Base-by-base conservation (phyloP, 2,797 vertebrate genomes). In the Pipistrellus pygmaeus region DNA sequence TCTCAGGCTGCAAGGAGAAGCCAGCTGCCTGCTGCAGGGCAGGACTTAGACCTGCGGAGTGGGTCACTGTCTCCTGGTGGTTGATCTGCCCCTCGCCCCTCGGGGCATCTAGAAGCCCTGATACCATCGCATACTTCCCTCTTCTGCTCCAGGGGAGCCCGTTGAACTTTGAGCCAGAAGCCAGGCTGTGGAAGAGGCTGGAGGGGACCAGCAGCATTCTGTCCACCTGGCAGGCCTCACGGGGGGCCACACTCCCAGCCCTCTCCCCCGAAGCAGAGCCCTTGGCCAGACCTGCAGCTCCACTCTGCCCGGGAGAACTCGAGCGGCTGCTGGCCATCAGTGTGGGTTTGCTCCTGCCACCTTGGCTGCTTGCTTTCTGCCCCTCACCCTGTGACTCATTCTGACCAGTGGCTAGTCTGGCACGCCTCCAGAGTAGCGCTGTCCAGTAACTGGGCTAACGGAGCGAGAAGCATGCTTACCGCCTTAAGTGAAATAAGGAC, bases 361-460 rank as follows among this genome's bases (percentile, higher is more conserved):
- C 68, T 66, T 62, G 68, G 41, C 53, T 91, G 21, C 91, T 84
- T 66, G 38, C 62, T 89, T 60, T 13, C 53, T 85, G 82, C 96
- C 81, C 77, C 64, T 90, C 41, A 93, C 81, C 86, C 85, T 69
- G 84, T 87, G 84, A 93, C 81, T 95, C 68, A 23, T 94, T 90
- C 82, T 76, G 91, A 94, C 87, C 92, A 91, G 82, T 78, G 72
- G 93, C 69, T 90, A 41, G 69, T 88, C 68, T 93, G 90, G 91
- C 57, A 55, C 35, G 13, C 68, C 53, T 95, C 51, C 77, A 71
- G 66, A 72, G 51, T 91, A 53, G 64, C 93, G 44, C 51, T 83
- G 20, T 55, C 83, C 88, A 38, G 35, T 38, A 38, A 38, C 35
- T 38, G 35, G 35, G 35, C 35, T 38, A 38, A 38, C 35, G 35